Conservation (phyloP, 1,140 invertebrate genomes). For the Ruditapes philippinarum region DNA sequence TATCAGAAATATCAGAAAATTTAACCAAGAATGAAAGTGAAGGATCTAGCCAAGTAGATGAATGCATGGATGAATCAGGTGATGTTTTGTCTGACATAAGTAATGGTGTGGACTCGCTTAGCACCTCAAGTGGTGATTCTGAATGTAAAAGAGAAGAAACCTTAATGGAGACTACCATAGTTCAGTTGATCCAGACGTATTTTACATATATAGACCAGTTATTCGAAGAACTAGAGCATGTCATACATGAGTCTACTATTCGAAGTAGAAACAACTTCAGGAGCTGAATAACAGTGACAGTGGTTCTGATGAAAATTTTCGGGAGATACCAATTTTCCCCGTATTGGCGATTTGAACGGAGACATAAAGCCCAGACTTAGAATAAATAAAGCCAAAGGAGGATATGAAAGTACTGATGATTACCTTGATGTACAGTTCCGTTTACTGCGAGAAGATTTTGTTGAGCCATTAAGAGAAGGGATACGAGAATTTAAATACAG, state of each 20-base stretch:
- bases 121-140: background rate
- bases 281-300: background rate
- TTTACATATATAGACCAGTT: background rate
- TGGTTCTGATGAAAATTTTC: conserved; percentile 65
- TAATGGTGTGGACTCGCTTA: background rate
- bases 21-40: too few relatives aligned
- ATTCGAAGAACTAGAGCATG: background rate
- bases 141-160: too few relatives aligned
- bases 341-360: conserved; percentile 69
- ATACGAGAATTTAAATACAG: conserved; percentile 70
- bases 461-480: conserved; percentile 84
- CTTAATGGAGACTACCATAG: background rate
- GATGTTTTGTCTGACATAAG: too few relatives aligned
- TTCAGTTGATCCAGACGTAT: background rate
- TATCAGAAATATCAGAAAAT: too few relatives aligned
- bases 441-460: conserved; percentile 91
- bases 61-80: too few relatives aligned
- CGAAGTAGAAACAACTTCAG: background rate
- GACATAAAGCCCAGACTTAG: conserved; percentile 86
- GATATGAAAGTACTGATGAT: conserved; percentile 89
- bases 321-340: conserved; percentile 74
- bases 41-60: too few relatives aligned
- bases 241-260: too few relatives aligned
- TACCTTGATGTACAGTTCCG: conserved; percentile 93
- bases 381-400: conserved; percentile 89